Evolutionary conservation across 2,888 invertebrate genomes (phyloP), one percentile per base, ranked within the genome.

Genomic region (Apodemia duryi): DNA sequence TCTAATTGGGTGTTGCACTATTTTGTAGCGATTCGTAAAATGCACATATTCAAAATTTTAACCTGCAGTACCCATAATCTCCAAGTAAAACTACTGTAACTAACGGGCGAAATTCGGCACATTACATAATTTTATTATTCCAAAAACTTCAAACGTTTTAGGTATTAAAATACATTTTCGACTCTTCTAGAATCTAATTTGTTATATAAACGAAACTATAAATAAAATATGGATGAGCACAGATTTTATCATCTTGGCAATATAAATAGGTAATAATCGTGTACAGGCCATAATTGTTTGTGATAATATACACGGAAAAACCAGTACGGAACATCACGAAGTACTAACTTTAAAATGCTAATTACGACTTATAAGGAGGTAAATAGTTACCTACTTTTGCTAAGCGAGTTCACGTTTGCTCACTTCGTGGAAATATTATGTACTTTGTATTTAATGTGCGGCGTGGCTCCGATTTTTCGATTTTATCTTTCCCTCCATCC

Each of bases 271-370:
- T 21, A 21, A 21, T 54, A 54, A 9, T 54, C 54, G 54, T 54
- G 54, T 29, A 9, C 11, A 3, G 9, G 6, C 32, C 29, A 11
- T 54, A 54, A 29, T 54, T 54, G 11, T 32, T 29, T 54, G 46
- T 46, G 54, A 54, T 54, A 54, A 54, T 54, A 54, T 29, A 29
- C 29, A 54, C 7, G 54, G 54, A 54, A 54, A 54, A 54, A 32
- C 54, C 54, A 54, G 54, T 29, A 29, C 32, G 6, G 6, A 10
- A 29, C 29, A 28, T 52, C 52, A 52, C 52, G 52, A 52, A 21
- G 52, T 29, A 43, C 11, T 21, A 21, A 21, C 43, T 43, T 43
- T 43, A 43, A 43, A 43, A 43, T 11, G 43, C 43, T 43, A 43
- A 35, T 43, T 43, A 10, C 10, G 1, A 43, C 43, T 43, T 43